Conservation (phyloP, 2,797 vertebrate genomes). For the Megaceryle alcyon region DNA sequence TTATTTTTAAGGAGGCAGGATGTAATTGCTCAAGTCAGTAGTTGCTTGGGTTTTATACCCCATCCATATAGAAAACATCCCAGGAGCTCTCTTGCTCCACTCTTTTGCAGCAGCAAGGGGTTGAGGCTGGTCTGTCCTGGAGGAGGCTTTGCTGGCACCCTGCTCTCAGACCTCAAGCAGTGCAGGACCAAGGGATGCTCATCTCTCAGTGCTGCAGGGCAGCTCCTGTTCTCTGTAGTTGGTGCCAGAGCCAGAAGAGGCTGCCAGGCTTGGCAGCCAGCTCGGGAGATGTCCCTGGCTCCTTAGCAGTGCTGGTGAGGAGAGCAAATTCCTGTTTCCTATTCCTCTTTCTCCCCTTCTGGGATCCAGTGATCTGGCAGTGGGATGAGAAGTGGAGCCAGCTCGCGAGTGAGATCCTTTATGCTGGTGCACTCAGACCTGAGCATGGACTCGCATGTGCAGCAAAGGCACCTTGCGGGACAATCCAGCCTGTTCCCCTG, state of each 20-base stretch:
- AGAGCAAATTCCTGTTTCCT: neutral
- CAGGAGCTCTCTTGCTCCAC: neutral
- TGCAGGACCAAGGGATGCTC: neutral
- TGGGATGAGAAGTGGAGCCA: neutral
- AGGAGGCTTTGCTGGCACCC: neutral
- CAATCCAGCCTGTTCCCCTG: neutral
- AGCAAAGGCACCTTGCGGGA: neutral
- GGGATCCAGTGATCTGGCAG: neutral
- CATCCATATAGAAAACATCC: neutral
- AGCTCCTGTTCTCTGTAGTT: neutral
- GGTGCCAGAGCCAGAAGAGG: neutral
- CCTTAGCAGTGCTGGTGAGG: neutral
- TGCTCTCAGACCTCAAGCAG: neutral
- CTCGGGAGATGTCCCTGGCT: neutral
- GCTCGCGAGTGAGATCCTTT: neutral
- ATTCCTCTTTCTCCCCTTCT: neutral
- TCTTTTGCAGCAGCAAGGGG: neutral
- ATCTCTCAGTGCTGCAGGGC: neutral
- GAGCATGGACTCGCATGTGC: accelerated
- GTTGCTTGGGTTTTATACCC: neutral
- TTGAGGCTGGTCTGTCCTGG: neutral
- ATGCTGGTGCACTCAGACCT: neutral
- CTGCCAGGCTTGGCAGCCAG: neutral
- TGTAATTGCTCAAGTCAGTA: neutral
- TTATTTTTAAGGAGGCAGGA: neutral